phyloP scores from a whole-genome alignment of 2,888 invertebrate genomes.

The Drosophila mimetica region DNA sequence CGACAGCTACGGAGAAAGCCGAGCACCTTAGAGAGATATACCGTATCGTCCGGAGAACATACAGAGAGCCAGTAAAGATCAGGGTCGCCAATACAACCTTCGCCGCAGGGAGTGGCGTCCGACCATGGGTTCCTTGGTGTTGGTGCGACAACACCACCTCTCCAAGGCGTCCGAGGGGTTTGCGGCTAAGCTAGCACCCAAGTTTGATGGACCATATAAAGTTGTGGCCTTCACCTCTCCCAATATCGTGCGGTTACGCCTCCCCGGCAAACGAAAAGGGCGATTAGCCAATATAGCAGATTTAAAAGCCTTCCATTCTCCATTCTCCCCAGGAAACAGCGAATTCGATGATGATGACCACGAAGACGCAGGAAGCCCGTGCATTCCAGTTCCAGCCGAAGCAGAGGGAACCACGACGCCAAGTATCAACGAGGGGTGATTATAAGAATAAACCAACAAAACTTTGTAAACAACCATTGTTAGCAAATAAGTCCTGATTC shows the following conservation, averaged over 20 bases:
- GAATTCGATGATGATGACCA: not conserved
- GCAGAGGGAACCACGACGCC: not conserved
- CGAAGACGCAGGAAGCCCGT: not conserved
- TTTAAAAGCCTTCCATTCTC: not conserved
- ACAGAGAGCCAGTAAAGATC: not conserved
- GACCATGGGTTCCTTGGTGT: not conserved
- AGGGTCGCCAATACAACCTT: not conserved
- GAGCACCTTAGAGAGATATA: not conserved
- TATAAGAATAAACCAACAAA: not conserved
- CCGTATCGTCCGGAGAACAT: not conserved
- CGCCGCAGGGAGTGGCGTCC: conserved; percentile 1
- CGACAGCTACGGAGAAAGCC: not conserved
- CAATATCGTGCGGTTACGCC: not conserved
- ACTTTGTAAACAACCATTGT: not conserved
- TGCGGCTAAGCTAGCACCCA: not conserved
- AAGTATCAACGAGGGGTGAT: not conserved
- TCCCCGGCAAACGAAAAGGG: not conserved
- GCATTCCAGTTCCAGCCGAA: not conserved
- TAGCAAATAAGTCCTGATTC: not conserved
- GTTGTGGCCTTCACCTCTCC: not conserved
- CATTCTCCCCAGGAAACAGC: not conserved
- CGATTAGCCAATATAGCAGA: not conserved
- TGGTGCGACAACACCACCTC: not conserved
- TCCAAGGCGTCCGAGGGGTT: not conserved
- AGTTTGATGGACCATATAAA: not conserved